These are phyloP conservation scores for Gryllus longicercus DNA, from an alignment of 2,888 invertebrate species.

Conservation along the genomic window DNA sequence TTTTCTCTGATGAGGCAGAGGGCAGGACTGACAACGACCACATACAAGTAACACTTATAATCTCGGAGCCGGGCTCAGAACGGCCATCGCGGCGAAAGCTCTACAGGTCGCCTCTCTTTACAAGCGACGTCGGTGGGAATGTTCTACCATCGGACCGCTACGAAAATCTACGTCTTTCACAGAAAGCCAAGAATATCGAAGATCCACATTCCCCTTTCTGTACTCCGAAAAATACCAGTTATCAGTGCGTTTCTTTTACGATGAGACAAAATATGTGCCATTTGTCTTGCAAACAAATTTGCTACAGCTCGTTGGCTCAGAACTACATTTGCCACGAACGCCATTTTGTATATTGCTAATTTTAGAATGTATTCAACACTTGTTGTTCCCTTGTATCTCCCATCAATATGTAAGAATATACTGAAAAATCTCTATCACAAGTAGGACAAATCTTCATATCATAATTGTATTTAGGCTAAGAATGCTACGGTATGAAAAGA, in stretches of 20 bases:
- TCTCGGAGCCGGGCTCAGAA: neutral
- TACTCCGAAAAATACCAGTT: too few species aligned
- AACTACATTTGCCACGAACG: too few species aligned
- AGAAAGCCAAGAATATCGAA: neutral
- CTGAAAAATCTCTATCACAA: neutral
- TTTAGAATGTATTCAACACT: slow-evolving; percentile 1
- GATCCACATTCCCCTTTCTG: too few species aligned
- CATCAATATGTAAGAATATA: neutral
- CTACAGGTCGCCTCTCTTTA: neutral
- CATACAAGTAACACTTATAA: neutral
- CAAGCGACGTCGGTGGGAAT: neutral
- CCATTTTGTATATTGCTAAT: neutral
- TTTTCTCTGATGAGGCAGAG: neutral
- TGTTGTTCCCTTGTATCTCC: neutral
- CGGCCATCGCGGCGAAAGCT: neutral
- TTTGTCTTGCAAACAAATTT: too few species aligned
- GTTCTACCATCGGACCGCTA: neutral
- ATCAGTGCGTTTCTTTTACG: too few species aligned
- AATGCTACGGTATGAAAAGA: neutral
- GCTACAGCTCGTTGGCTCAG: too few species aligned
- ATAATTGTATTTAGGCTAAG: neutral
- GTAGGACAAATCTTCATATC: neutral
- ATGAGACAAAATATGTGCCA: too few species aligned
- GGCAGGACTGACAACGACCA: neutral
- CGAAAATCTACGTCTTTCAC: neutral